Percentiles rank a stretch among this genome's conserved stretches.
Conservation (phyloP, 1,140 invertebrate genomes). For the Hestina assimilis region DNA sequence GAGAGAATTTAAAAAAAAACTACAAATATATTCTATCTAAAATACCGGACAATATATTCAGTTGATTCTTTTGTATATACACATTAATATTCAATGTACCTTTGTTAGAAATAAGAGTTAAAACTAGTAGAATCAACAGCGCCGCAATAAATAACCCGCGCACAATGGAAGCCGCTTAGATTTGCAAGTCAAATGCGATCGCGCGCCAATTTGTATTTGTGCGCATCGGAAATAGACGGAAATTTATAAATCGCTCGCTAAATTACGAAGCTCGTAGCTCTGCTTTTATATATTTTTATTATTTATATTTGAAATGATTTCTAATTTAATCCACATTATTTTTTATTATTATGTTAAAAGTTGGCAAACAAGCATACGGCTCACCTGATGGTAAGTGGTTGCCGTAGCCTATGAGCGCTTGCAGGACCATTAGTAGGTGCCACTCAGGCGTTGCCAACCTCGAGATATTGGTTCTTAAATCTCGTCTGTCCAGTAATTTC, state of each 20-base stretch:
- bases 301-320: too few relatives aligned
- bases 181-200: constrained; percentile 15
- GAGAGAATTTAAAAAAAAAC: too few relatives aligned
- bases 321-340: too few relatives aligned
- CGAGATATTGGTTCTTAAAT: too few relatives aligned
- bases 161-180: constrained; percentile 4
- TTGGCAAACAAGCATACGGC: too few relatives aligned
- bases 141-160: constrained; percentile 1
- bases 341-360: background rate
- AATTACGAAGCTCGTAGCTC: background rate
- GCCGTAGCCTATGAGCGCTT: too few relatives aligned
- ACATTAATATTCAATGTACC: constrained; percentile 6
- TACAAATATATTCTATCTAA: background rate
- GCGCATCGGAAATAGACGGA: background rate
- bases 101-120: background rate
- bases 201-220: constrained; percentile 10
- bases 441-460: too few relatives aligned
- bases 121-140: constrained; percentile 8
- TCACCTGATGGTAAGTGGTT: too few relatives aligned
- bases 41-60: background rate
- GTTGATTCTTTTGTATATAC: background rate
- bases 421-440: too few relatives aligned
- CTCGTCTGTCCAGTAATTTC: too few relatives aligned
- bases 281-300: background rate
- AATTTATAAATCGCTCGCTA: too few relatives aligned